Evolutionary conservation across 2,888 invertebrate genomes (phyloP), one percentile per base, ranked within the genome.

Genomic region (Perithous albicinctus): DNA sequence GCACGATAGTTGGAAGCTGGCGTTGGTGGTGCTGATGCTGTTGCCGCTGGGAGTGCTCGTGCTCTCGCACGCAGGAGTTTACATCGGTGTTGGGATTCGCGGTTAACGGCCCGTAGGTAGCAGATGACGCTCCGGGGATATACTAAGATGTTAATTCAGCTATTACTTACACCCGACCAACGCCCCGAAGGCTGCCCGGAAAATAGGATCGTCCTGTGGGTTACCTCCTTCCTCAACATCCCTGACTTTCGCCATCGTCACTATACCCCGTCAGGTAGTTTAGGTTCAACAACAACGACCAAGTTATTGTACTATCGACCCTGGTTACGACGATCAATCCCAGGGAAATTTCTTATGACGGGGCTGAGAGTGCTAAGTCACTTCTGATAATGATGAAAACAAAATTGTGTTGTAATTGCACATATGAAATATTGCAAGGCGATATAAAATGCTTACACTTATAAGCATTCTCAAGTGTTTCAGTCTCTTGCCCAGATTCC

Each of bases 81-180:
- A 73, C 43, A 61, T 77, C 63, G 73, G 73, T 77, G 77, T 69
- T 77, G 67, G 61, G 76, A 81, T 81, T 81, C 73, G 73, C 61
- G 81, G 77, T 81, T 81, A 88, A 89, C 86, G 86, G 85, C 84
- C 85, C 88, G 87, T 88, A 90, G 88, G 88, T 88, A 90, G 88
- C 91, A 91, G 91, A 91, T 91, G 91, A 91, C 91, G 91, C 91
- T 90, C 88, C 81, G 66, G 89, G 90, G 90, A 90, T 91, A 89
- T 89, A 88, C 90, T 87, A 89, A 89, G 89, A 91, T 91, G 91
- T 91, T 91, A 91, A 91, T 91, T 91, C 88, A 90, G 88, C 91
- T 90, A 91, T 91, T 91, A 91, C 90, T 91, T 90, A 89, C 90
- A 90, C 86, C 84, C 85, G 83, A 85, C 85, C 83, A 79, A 80